A percentile compares a stretch with the other conserved stretches of the same genome.
Conservation (phyloP, 2,888 invertebrate species). For the Megalurothrips usitatus region DNA sequence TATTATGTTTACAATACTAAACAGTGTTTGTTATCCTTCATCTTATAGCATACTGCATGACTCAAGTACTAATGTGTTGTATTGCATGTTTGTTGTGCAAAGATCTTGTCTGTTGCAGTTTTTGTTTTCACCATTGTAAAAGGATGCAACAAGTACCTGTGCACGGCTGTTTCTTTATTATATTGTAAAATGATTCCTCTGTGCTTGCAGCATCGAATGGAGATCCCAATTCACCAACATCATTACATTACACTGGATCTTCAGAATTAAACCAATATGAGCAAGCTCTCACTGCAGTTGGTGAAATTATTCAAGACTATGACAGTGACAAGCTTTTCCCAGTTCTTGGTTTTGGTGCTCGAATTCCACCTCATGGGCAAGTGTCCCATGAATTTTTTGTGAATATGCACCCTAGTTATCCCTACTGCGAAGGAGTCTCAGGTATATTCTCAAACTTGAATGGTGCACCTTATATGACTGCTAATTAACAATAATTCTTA, state of each 20-base stretch:
- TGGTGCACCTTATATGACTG: background rate
- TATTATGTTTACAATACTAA: no score
- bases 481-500: conserved; percentile 24
- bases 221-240: conserved; percentile 44
- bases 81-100: no score
- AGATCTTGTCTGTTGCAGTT: no score
- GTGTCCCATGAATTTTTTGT: conserved; percentile 49
- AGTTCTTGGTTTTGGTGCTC: conserved; percentile 49
- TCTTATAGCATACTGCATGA: no score
- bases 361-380: conserved; percentile 47
- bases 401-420: conserved; percentile 52
- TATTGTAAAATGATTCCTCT: background rate
- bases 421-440: conserved; percentile 50
- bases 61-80: no score
- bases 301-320: conserved; percentile 49
- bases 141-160: no score
- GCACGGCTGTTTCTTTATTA: background rate
- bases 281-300: conserved; percentile 47
- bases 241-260: conserved; percentile 48
- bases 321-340: conserved; percentile 51
- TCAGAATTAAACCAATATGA: conserved; percentile 46
- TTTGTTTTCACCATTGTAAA: no score
- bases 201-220: conserved; percentile 46
- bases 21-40: background rate
- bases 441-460: conserved; percentile 39